Base-by-base conservation (phyloP, 2,113 vertebrate genomes). In the Zosterops hypoxanthus region DNA sequence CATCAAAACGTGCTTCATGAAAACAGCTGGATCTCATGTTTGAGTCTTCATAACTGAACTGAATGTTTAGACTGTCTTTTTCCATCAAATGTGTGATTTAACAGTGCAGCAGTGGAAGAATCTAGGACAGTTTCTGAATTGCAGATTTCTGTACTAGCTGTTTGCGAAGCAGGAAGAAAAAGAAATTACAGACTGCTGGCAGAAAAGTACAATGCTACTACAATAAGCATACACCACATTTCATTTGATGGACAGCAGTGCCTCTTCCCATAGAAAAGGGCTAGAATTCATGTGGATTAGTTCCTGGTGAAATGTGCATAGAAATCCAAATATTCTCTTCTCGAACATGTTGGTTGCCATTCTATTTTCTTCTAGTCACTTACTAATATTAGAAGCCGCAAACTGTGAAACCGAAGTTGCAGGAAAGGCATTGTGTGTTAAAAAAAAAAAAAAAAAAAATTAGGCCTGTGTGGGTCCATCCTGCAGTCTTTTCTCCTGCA, bases 71-170 rank as follows among this genome's bases (percentile, higher is more conserved):
- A 60, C 71, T 95, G 87, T 95, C 93, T 82, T 83, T 92, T 95
- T 77, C 75, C 42, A 91, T 96, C 94, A 95, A 82, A 82, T 82
- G 66, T 88, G 95, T 63, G 90, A 95, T 95, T 92, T 93, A 95
- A 73, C 93, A 93, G 94, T 86, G 59, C 90, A 93, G 64, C 46
- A 66, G 64, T 73, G 56, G 60, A 86, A 73, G 77, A 92, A 88
- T 90, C 79, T 88, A 92, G 95, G 90, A 86, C 93, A 92, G 60
- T 65, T 68, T 93, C 92, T 90, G 90, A 94, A 88, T 31, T 92
- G 72, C 82, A 92, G 79, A 90, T 90, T 92, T 94, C 90, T 91
- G 47, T 82, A 83, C 64, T 65, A 46, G 66, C 64, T 3, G 4
- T 77, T 83, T 88, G 64, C 6, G 4, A 83, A 94, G 69, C 18